Evolutionary conservation across 2,888 invertebrate genomes (phyloP).

Genomic region (Endotricha flammealis): DNA sequence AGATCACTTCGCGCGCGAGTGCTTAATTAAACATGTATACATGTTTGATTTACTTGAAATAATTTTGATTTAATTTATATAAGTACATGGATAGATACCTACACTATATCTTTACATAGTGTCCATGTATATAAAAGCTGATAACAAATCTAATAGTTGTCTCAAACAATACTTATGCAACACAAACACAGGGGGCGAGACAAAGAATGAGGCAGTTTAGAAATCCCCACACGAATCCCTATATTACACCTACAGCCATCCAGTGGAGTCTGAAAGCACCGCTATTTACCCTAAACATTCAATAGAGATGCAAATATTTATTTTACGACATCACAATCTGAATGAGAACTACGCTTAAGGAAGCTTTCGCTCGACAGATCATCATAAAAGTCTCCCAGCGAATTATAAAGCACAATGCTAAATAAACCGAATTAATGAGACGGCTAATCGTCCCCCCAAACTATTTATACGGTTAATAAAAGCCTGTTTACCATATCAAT

Average conservation of each 20-base stretch:
- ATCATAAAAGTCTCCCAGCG: constrained; percentile 27
- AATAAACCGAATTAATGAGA: constrained; percentile 40
- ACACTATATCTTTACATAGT: no score
- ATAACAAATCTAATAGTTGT: no score
- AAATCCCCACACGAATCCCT: neutral
- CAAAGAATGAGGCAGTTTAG: neutral
- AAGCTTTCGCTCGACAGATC: constrained; percentile 20
- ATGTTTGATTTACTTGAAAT: no score
- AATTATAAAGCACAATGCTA: constrained; percentile 28
- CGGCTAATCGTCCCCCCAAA: constrained; percentile 40
- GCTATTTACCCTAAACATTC: constrained; percentile 38
- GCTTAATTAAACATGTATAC: no score
- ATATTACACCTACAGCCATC: neutral
- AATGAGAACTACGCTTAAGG: constrained; percentile 29
- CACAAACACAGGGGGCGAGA: neutral
- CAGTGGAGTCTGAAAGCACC: constrained; percentile 5
- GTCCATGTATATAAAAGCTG: no score
- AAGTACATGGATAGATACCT: no score
- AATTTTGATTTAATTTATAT: no score
- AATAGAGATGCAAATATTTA: constrained; percentile 41
- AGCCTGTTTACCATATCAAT: constrained; percentile 52
- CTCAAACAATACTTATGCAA: no score
- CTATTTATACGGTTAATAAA: constrained; percentile 30
- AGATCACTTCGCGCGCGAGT: no score
- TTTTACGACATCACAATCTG: constrained; percentile 32